Base-by-base conservation (phyloP, 2,888 invertebrate species). In the Acrocyrtus sp. region DNA sequence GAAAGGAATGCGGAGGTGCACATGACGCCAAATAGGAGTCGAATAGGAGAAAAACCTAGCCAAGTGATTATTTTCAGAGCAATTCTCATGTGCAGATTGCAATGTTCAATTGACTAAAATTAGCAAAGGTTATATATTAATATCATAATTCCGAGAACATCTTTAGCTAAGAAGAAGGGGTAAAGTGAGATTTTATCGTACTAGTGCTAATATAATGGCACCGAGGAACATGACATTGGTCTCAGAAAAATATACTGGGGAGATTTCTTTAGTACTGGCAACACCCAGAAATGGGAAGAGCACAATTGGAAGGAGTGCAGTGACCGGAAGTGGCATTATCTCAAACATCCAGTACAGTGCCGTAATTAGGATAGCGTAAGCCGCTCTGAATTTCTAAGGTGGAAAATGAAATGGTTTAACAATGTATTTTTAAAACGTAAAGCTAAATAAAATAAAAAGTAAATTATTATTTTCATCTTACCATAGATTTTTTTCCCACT, bases 1-100 rank as follows among this genome's bases (percentile, higher is more conserved):
- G 95, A 95, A 79, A 96, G 89, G 82, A 95, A 94, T 93, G 94
- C 95, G 0, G 96, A 95, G 17, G 94, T 94, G 74, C 90, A 87
- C 82, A 94, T 92, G 54, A 95, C 86, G 0, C 95, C 95, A 82
- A 95, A 89, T 85, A 94, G 93, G 67, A 95, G 85, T 83, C 91
- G 57, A 45, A 66, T 61, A 2, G 72, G 72, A 27, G 65, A 57
- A n/a, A 29, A 60, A 3, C 72, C 72, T 19, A 72, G 34, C 6
- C 60, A 12, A n/a, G 56, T 81, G 5, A 87, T 80, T 2, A 86
- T 85, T 68, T 84, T 82, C 2, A 87, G 82, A 0, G 87, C 86
- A 5, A 87, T 84, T 17, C 87, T 80, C 70, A 84, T 84, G 81
- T 87, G 87, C 0, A 87, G 83, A 73, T 86, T 85, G 82, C 85